Evolutionary conservation across 2,888 invertebrate genomes (phyloP).

Genomic region (Parnassius orleans): DNA sequence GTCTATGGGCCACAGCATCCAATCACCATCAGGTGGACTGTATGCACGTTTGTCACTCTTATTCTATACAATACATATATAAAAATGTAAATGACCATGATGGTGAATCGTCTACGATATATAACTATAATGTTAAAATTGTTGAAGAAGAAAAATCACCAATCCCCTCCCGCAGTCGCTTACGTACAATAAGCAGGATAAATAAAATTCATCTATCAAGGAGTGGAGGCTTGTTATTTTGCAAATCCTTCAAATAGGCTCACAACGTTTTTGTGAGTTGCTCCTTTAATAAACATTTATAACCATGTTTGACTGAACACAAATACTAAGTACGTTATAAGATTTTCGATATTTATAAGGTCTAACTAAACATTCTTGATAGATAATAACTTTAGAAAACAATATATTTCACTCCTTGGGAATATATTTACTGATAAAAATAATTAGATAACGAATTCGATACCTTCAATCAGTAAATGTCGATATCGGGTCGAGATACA

Average conservation of each 20-base stretch:
- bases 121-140: no score
- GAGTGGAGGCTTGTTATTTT: constrained; percentile 40
- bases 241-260: constrained; percentile 29
- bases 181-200: constrained; percentile 31
- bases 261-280: constrained; percentile 9
- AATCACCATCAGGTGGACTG: no score
- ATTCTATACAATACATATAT: no score
- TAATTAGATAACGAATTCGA: no score
- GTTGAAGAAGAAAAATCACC: no score
- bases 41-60: no score
- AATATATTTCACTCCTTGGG: neutral
- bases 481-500: no score
- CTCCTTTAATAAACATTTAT: constrained; percentile 18
- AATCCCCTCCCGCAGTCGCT: neutral
- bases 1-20: no score
- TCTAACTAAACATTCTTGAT: neutral
- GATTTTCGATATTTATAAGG: constrained; percentile 2
- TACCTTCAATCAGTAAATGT: no score
- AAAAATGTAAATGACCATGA: no score
- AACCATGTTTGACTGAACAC: constrained; percentile 8
- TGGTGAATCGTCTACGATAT: no score
- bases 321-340: constrained; percentile 11
- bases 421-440: no score
- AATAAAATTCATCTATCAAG: constrained; percentile 43
- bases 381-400: neutral